Evolutionary conservation across 1,140 invertebrate species (phyloP).

Genomic region (Rhopalosiphum padi): DNA sequence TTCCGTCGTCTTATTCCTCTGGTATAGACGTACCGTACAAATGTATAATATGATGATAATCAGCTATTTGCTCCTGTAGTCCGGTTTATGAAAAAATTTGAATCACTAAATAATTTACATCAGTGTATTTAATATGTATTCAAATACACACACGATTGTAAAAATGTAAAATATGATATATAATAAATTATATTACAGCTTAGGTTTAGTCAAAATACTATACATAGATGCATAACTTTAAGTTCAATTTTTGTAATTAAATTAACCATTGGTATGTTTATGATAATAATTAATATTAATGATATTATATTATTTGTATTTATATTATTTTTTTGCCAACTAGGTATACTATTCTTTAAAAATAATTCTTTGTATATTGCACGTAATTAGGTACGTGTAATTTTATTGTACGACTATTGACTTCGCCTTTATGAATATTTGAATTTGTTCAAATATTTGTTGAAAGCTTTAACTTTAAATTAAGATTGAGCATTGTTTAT

Average conservation of each 20-base stretch:
- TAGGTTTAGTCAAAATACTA: too few relatives aligned
- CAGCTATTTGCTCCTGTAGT: background rate
- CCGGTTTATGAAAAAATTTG: background rate
- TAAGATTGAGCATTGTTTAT: background rate
- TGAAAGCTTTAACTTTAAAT: background rate
- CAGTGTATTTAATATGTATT: background rate
- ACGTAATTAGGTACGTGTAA: background rate
- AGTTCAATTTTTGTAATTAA: too few relatives aligned
- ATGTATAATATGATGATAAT: background rate
- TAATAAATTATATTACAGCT: background rate
- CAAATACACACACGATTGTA: background rate
- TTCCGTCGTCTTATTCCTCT: background rate
- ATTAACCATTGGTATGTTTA: too few relatives aligned
- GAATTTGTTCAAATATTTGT: background rate
- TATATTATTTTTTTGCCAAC: too few relatives aligned
- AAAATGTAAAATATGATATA: background rate
- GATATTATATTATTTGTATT: too few relatives aligned
- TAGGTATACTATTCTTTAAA: too few relatives aligned
- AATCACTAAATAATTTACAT: background rate
- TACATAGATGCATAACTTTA: too few relatives aligned
- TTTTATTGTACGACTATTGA: background rate
- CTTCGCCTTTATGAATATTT: background rate
- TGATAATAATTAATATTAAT: too few relatives aligned
- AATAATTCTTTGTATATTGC: too few relatives aligned
- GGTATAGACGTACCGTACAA: background rate